Evolutionary conservation across 2,888 invertebrate species (phyloP), one percentile per base, ranked within the genome.

Genomic region (Omphaloscelis lunosa): DNA sequence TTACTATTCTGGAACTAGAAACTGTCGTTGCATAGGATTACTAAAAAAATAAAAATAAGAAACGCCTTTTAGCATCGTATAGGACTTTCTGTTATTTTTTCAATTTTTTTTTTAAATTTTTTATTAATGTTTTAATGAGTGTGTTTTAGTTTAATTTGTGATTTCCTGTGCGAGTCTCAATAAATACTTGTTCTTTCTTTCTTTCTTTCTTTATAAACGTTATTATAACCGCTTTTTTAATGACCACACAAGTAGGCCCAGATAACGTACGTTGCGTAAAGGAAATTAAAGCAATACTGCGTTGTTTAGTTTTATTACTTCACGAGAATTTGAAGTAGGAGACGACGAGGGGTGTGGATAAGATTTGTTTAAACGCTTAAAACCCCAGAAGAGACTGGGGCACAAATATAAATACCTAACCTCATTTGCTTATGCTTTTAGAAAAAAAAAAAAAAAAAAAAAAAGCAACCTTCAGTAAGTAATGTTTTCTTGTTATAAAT

Each of bases 301-400:
- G 88, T 89, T 93, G 91, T 92, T 92, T 92, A 92, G 92, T 92
- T 88, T 88, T 88, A 88, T 91, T 91, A 87, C 90, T 83, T 71
- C 74, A 81, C 76, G 83, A 79, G 89, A 87, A 89, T 91, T 90
- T 88, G 82, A 90, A 89, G 83, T 83, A 75, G 82, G 76, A 67
- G 73, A 41, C 34, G 69, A 58, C 63, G 63, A 27, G 59, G 51
- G 45, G 53, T 69, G 48, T 29, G 77, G 74, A 77, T 72, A 75
- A 72, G 83, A 81, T 79, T 77, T 78, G 58, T 66, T 65, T 63
- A 48, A 63, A 56, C 74, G 39, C 62, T 72, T 53, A 58, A 58
- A 67, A 67, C 15, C n/a, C 17, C 23, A 12, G 17, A 20, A 45
- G 27, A 67, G 11, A 70, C 29, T 45, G 15, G 4, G 8, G 9